phyloP scores from a whole-genome alignment of 2,797 vertebrate species.

The Monodelphis domestica region DNA sequence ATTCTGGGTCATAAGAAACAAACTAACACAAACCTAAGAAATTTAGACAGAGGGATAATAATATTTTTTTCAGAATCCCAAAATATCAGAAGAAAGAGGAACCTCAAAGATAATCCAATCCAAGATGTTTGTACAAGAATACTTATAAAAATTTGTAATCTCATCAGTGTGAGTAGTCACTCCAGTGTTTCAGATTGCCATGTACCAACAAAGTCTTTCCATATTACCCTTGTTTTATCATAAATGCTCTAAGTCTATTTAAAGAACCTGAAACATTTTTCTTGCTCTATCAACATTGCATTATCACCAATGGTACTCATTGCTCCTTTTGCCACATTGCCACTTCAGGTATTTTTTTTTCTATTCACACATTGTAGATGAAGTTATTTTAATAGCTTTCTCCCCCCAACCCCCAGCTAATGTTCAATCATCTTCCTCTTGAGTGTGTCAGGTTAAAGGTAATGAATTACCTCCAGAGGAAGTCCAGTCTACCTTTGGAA shows the following conservation, averaged over 20 bases:
- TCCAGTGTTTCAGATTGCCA: neutral
- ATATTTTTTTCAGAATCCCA: neutral
- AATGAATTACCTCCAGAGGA: neutral
- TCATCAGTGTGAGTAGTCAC: neutral
- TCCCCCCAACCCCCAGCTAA: neutral
- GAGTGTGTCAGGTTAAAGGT: neutral
- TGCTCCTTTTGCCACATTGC: neutral
- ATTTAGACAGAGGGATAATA: neutral
- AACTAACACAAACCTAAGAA: neutral
- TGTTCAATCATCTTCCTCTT: neutral
- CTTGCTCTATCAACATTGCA: neutral
- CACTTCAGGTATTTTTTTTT: neutral
- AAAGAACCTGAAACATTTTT: neutral
- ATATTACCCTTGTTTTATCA: neutral
- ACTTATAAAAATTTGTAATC: neutral
- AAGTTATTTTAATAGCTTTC: neutral
- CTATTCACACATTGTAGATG: neutral
- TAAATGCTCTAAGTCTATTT: neutral
- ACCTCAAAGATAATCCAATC: neutral
- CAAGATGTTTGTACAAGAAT: neutral
- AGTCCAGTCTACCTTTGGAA: neutral
- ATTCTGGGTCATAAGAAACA: neutral
- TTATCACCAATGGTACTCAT: neutral
- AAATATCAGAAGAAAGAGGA: neutral
- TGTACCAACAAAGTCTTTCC: neutral